phyloP scores from a whole-genome alignment of 2,888 invertebrate genomes.

The Euplexia lucipara region DNA sequence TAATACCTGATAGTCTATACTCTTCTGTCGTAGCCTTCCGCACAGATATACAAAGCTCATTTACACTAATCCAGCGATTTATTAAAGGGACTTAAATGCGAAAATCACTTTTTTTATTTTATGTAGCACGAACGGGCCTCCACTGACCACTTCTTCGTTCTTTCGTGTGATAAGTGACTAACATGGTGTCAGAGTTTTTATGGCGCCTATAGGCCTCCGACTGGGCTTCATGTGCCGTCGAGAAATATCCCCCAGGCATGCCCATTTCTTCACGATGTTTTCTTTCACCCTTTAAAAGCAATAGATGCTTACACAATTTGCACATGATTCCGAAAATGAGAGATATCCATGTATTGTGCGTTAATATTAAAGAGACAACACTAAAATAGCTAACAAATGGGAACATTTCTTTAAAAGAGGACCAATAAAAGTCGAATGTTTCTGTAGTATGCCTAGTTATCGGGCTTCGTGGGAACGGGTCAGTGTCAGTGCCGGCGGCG shows the following conservation, averaged over 20 bases:
- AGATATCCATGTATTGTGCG: no score
- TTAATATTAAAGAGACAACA: not conserved
- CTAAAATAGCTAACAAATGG: not conserved
- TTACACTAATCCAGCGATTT: not conserved
- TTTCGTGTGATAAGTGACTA: no score
- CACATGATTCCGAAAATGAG: no score
- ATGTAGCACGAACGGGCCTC: not conserved
- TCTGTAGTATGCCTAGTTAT: conserved; percentile 45
- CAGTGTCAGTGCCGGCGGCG: conserved; percentile 75
- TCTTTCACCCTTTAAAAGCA: no score
- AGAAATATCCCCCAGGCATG: no score
- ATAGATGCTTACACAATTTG: no score
- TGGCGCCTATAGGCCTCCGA: no score
- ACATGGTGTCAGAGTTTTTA: no score
- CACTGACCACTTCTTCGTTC: no score
- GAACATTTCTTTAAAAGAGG: conserved; percentile 4
- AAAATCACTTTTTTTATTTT: not conserved
- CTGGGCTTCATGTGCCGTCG: no score
- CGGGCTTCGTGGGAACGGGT: conserved; percentile 78
- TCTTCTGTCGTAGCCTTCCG: not conserved
- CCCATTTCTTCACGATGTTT: no score
- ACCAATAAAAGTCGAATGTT: conserved; percentile 29
- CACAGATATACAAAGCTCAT: not conserved
- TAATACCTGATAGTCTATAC: conserved; percentile 4
- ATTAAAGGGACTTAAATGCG: not conserved